Percentiles rank a stretch among this genome's conserved stretches.
phyloP scores from a whole-genome alignment of 2,113 vertebrate genomes.

The Ahaetulla prasina region DNA sequence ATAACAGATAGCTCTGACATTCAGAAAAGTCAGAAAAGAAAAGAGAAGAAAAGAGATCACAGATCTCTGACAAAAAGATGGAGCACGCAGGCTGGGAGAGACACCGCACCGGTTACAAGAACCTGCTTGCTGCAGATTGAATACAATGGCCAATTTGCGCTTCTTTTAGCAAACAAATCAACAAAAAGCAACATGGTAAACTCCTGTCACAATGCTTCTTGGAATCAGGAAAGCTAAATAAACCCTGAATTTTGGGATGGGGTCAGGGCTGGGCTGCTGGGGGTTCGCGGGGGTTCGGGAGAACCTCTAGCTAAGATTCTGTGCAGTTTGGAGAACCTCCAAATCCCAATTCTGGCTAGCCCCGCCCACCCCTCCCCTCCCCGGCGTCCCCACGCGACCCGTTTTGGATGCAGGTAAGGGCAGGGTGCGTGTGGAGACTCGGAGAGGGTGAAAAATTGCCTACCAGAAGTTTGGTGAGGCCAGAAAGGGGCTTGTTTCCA shows the following conservation, averaged over 20 bases:
- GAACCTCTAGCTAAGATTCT: too few relatives aligned
- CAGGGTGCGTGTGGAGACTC: too few relatives aligned
- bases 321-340: too few relatives aligned
- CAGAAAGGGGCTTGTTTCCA: too few relatives aligned
- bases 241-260: not conserved
- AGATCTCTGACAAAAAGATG: conserved; percentile 23
- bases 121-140: conserved; percentile 49
- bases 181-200: conserved; percentile 51
- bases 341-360: too few relatives aligned
- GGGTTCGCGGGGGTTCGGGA: too few relatives aligned
- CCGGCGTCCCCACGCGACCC: too few relatives aligned
- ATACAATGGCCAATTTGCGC: conserved; percentile 40
- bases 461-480: too few relatives aligned
- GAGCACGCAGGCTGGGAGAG: conserved; percentile 4
- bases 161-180: conserved; percentile 42
- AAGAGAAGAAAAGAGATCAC: not conserved
- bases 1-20: conserved; percentile 25
- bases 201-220: conserved; percentile 50
- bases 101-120: conserved; percentile 41
- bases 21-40: conserved; percentile 18
- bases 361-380: too few relatives aligned
- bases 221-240: conserved; percentile 32
- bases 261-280: too few relatives aligned
- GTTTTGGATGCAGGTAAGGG: too few relatives aligned
- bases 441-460: too few relatives aligned